A percentile compares a stretch with the other conserved stretches of the same genome.
Conservation (phyloP, 1,140 invertebrate species). For the Cotesia vestalis region DNA sequence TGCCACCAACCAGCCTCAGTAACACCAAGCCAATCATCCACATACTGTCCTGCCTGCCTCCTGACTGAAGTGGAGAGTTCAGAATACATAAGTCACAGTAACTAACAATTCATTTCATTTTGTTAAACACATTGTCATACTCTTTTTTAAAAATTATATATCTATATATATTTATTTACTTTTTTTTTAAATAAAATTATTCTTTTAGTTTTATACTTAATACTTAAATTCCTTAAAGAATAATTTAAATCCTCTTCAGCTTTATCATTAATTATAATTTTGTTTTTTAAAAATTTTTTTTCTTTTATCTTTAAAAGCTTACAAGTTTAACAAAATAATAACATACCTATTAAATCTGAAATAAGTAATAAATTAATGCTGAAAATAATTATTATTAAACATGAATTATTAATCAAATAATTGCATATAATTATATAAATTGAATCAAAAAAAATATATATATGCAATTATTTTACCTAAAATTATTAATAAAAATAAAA, state of each 20-base stretch:
- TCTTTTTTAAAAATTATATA: constrained; percentile 45
- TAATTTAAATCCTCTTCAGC: constrained; percentile 27
- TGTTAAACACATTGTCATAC: constrained; percentile 46
- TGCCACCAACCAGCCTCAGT: constrained; percentile 65
- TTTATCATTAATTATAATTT: constrained; percentile 32
- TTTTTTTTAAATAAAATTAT: constrained; percentile 46
- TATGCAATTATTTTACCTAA: too few species aligned
- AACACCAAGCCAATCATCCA: constrained; percentile 60
- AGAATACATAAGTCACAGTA: constrained; percentile 63
- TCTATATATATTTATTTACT: constrained; percentile 29
- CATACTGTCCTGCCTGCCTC: constrained; percentile 67
- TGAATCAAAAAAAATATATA: neutral
- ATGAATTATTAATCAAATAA: constrained; percentile 20
- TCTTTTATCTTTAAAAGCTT: constrained; percentile 44
- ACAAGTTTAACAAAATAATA: constrained; percentile 65
- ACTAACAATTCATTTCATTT: constrained; percentile 56
- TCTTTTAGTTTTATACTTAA: neutral
- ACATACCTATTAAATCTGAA: constrained; percentile 66
- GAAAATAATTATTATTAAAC: constrained; percentile 54
- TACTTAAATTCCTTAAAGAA: too few species aligned
- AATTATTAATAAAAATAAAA: too few species aligned
- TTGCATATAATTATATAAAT: constrained; percentile 34
- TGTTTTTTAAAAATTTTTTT: constrained; percentile 20
- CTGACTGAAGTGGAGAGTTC: constrained; percentile 68
- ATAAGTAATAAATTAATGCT: constrained; percentile 56